These are phyloP conservation scores for Aspiorhynchus laticeps DNA, from an alignment of 2,113 vertebrate species.

Conservation along the genomic window DNA sequence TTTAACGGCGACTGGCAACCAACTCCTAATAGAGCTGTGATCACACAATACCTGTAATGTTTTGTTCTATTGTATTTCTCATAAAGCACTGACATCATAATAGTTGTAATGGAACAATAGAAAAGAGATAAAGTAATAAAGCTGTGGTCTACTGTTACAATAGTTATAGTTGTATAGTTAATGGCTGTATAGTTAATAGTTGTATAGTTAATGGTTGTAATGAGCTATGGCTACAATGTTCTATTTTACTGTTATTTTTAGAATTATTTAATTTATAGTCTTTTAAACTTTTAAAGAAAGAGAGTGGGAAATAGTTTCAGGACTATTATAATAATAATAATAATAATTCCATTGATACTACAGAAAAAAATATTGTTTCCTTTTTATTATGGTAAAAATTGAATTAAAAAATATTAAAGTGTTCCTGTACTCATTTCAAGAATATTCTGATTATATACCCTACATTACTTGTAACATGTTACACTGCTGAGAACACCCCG, in stretches of 20 bases:
- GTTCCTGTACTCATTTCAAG: neutral
- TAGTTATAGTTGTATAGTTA: neutral
- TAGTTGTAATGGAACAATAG: neutral
- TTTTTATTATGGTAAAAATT: neutral
- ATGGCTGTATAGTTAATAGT: neutral
- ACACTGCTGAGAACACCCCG: neutral
- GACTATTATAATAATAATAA: neutral
- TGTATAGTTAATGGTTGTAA: neutral
- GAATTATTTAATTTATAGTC: neutral
- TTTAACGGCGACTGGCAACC: too few species aligned
- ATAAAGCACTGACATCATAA: constrained; percentile 1
- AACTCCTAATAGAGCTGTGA: neutral
- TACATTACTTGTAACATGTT: neutral
- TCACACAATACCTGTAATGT: neutral
- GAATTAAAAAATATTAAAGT: too few species aligned
- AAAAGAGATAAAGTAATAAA: neutral
- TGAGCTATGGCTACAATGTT: neutral
- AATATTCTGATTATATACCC: too few species aligned
- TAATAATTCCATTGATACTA: neutral
- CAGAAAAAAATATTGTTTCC: neutral
- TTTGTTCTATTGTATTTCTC: neutral
- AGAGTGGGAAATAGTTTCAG: neutral
- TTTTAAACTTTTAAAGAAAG: neutral
- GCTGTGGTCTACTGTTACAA: neutral
- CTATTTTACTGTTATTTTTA: neutral